Conservation (phyloP, 1,140 invertebrate species). For the Probaryconus sp. region DNA sequence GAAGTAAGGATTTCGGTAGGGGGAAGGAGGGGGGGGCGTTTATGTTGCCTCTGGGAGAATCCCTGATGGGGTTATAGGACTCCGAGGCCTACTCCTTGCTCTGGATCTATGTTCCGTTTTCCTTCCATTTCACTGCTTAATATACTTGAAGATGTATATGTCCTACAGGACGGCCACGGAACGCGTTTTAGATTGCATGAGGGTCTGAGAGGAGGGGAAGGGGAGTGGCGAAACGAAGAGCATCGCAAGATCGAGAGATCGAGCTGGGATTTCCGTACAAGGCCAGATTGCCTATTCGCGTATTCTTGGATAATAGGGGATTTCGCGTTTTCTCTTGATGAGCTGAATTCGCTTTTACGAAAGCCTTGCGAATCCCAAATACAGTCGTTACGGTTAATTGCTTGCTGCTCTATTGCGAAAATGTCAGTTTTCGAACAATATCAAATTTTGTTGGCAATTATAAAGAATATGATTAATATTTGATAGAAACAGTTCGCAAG, state of each 20-base stretch:
- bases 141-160: conserved; percentile 72
- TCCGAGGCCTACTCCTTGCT: conserved; percentile 77
- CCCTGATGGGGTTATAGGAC: conserved; percentile 78
- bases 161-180: conserved; percentile 72
- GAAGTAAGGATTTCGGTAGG: conserved; percentile 29
- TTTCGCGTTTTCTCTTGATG: conserved; percentile 50
- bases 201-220: conserved; percentile 1
- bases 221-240: conserved; percentile 41
- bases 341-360: conserved; percentile 37
- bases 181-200: conserved; percentile 75
- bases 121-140: conserved; percentile 78
- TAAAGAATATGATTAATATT: too few relatives aligned
- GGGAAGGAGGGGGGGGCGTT: conserved; percentile 53
- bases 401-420: conserved; percentile 24
- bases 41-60: conserved; percentile 74
- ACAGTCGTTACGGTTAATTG: conserved; percentile 53
- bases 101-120: conserved; percentile 73
- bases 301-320: conserved; percentile 59
- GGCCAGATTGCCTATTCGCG: conserved; percentile 70
- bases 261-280: conserved; percentile 70
- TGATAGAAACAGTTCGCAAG: too few relatives aligned
- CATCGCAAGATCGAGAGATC: conserved; percentile 67
- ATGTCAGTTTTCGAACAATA: conserved; percentile 43
- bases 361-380: conserved; percentile 23
- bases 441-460: too few relatives aligned